phyloP scores from a whole-genome alignment of 2,888 invertebrate species.

The Omphaloscelis lunosa region DNA sequence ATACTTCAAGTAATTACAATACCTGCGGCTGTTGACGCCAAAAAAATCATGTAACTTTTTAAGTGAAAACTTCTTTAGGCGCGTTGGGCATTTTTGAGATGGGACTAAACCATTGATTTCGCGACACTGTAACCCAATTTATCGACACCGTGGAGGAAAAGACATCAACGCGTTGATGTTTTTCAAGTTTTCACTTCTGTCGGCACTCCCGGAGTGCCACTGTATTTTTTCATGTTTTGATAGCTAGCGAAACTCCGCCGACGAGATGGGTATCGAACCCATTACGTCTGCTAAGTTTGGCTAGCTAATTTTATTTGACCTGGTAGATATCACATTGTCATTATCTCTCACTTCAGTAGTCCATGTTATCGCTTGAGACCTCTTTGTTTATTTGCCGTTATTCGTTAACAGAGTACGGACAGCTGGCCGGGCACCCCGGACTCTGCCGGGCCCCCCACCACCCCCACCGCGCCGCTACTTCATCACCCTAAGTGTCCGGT shows the following conservation, averaged over 20 bases:
- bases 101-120: too few species aligned
- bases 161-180: too few species aligned
- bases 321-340: neutral
- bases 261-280: too few species aligned
- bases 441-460: constrained; percentile 87
- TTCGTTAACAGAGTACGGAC: constrained; percentile 84
- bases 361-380: constrained; percentile 37
- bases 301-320: too few species aligned
- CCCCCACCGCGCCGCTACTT: constrained; percentile 84
- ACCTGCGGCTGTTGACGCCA: neutral
- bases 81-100: too few species aligned
- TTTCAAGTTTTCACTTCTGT: too few species aligned
- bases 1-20: neutral
- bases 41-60: neutral
- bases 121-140: too few species aligned
- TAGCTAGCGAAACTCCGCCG: neutral
- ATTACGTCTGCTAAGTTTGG: neutral
- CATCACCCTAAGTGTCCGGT: constrained; percentile 88
- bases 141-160: too few species aligned
- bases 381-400: constrained; percentile 50
- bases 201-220: too few species aligned
- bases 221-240: neutral
- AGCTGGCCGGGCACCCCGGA: constrained; percentile 90
- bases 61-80: too few species aligned
- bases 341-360: constrained; percentile 35